Percentiles rank a stretch among this genome's conserved stretches.
Evolutionary conservation across 2,113 vertebrate genomes (phyloP).

Genomic region (Andinoacara biseriatus): DNA sequence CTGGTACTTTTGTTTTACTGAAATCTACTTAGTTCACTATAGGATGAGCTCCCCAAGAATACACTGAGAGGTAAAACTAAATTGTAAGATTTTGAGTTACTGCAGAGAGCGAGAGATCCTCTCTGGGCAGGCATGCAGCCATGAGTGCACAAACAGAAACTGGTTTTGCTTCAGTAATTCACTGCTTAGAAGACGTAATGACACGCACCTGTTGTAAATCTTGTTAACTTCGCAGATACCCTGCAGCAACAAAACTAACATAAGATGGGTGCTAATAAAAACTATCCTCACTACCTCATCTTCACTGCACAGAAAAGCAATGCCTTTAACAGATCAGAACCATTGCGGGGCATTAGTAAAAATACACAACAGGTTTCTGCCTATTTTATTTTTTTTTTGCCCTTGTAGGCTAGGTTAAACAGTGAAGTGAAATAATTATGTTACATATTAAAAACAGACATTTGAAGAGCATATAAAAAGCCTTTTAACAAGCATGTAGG

Average conservation of each 20-base stretch:
- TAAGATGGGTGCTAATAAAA: not conserved
- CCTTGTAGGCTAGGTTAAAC: not conserved
- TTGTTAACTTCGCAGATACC: not conserved
- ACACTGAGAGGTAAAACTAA: not conserved
- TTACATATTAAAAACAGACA: not conserved
- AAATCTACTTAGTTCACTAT: not conserved
- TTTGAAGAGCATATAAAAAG: too few relatives aligned
- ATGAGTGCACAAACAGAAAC: not conserved
- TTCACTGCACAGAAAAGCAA: not conserved
- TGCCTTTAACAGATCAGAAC: not conserved
- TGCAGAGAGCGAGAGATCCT: not conserved
- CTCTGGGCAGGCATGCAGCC: not conserved
- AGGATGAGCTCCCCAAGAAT: not conserved
- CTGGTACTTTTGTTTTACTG: not conserved
- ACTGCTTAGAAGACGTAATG: not conserved
- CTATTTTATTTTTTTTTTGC: not conserved
- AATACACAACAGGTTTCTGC: not conserved
- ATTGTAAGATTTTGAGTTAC: not conserved
- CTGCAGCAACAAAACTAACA: not conserved
- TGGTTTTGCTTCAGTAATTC: not conserved
- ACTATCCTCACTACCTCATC: not conserved
- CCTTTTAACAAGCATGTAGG: too few relatives aligned
- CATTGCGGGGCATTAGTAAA: not conserved
- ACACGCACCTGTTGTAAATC: not conserved
- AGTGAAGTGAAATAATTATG: not conserved